Conservation (phyloP, 1,140 invertebrate species). For the Lasioglossum albipes region DNA sequence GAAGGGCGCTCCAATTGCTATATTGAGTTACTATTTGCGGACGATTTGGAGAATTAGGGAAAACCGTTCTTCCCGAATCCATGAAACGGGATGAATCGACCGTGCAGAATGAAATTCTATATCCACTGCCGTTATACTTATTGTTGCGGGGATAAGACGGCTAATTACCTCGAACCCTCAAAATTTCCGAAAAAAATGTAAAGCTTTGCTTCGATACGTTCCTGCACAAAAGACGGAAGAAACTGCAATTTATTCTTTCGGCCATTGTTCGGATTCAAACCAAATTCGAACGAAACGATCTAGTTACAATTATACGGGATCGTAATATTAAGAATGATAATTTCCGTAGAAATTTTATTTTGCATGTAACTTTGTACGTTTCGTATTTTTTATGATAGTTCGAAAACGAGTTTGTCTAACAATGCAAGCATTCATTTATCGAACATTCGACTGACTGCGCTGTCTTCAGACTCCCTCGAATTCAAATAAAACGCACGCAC, state of each 20-base stretch:
- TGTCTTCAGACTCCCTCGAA: slow-evolving; percentile 29
- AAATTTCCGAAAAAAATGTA: background rate
- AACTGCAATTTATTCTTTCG: no score
- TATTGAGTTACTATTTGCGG: slow-evolving; percentile 63
- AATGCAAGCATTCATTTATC: background rate
- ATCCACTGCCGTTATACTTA: slow-evolving; percentile 41
- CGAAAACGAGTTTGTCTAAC: background rate
- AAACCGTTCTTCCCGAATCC: slow-evolving; percentile 24
- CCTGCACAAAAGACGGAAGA: background rate
- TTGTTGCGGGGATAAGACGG: background rate
- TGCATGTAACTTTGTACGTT: no score
- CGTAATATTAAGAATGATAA: no score
- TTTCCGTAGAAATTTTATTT: no score
- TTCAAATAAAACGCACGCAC: slow-evolving; percentile 34
- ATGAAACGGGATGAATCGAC: slow-evolving; percentile 26
- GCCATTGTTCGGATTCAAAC: no score
- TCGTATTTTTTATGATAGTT: no score
- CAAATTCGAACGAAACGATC: no score
- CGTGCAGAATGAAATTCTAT: slow-evolving; percentile 55
- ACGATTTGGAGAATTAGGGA: slow-evolving; percentile 59
- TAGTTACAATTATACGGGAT: no score
- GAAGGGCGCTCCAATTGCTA: slow-evolving; percentile 27
- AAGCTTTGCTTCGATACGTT: background rate
- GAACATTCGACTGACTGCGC: slow-evolving; percentile 27
- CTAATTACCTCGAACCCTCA: background rate